Conservation (phyloP, 2,888 invertebrate species). For the Caenorhabditis sp. region DNA sequence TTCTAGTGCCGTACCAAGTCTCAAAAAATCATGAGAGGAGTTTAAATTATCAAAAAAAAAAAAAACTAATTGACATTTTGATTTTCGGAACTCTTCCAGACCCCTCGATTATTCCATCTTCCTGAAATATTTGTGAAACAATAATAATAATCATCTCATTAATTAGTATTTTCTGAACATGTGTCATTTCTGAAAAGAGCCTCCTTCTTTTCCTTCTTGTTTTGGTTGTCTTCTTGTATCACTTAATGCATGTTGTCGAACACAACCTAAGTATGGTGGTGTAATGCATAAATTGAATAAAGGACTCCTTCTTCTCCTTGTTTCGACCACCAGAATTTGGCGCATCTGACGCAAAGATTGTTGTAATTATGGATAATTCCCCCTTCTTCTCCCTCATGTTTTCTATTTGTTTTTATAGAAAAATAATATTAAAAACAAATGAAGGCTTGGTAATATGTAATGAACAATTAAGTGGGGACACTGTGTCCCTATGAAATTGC, state of each 20-base stretch:
- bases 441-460: constrained; percentile 37
- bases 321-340: neutral
- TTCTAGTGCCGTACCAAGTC: too few species aligned
- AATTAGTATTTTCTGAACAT: constrained; percentile 41
- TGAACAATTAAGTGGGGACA: constrained; percentile 28
- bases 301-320: neutral
- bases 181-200: constrained; percentile 11
- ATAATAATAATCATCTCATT: constrained; percentile 19
- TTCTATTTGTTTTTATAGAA: constrained; percentile 9
- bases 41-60: too few species aligned
- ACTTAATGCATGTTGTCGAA: constrained; percentile 44
- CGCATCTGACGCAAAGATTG: constrained; percentile 33
- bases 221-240: constrained; percentile 18
- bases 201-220: neutral
- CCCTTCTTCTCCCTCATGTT: constrained; percentile 17
- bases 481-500: constrained; percentile 19
- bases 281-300: constrained; percentile 45
- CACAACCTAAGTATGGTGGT: constrained; percentile 34
- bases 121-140: too few species aligned
- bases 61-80: too few species aligned
- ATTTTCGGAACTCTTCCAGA: too few species aligned
- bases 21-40: too few species aligned
- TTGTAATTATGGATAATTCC: constrained; percentile 6
- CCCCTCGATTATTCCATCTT: too few species aligned
- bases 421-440: constrained; percentile 1